phyloP scores from a whole-genome alignment of 2,113 vertebrate species.

The Petromus typicus region DNA sequence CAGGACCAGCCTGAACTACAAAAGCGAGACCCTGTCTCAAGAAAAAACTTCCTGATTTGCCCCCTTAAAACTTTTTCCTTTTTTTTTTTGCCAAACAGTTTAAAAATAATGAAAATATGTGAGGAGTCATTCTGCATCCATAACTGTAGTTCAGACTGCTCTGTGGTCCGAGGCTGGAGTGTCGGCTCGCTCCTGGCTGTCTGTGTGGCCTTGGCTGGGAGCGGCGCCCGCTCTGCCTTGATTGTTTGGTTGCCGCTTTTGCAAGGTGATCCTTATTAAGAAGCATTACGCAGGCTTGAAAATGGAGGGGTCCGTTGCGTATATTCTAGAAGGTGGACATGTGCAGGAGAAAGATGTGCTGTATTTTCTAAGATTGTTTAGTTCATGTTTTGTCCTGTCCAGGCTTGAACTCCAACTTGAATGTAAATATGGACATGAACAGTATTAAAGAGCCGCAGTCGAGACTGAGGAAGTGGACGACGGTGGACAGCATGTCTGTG shows the following conservation, averaged over 20 bases:
- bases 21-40: too few species aligned
- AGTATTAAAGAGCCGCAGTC: constrained; percentile 98
- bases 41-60: too few species aligned
- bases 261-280: neutral
- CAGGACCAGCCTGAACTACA: too few species aligned
- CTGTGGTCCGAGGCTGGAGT: neutral
- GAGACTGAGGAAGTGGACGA: constrained; percentile 98
- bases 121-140: neutral
- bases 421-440: constrained; percentile 98
- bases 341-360: neutral
- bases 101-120: neutral
- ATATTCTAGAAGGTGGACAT: neutral
- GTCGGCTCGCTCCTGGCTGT: neutral
- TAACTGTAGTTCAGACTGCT: neutral
- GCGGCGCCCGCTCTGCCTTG: constrained; percentile 62
- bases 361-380: neutral
- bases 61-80: neutral
- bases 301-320: constrained; percentile 36
- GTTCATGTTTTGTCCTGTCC: constrained; percentile 2
- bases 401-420: constrained; percentile 99
- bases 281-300: constrained; percentile 4
- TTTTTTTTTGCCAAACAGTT: constrained; percentile 22
- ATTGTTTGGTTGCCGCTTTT: neutral
- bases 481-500: constrained; percentile 94
- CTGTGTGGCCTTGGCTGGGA: constrained; percentile 54